phyloP scores from a whole-genome alignment of 1,140 invertebrate genomes.

The Steinernema khuongi region DNA sequence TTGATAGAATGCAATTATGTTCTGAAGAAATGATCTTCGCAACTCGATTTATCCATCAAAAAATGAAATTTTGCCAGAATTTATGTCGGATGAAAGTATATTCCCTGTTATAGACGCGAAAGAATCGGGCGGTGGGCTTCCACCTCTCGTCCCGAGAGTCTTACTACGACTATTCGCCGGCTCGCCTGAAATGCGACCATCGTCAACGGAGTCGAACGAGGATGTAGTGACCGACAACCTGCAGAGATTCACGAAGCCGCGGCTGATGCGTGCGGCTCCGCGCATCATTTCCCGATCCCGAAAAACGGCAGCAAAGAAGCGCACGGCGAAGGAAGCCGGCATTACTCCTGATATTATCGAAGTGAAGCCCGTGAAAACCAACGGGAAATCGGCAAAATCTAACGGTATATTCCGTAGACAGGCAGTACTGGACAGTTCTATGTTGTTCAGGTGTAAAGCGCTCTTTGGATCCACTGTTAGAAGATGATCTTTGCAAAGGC shows the following conservation, averaged over 20 bases:
- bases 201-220: not conserved
- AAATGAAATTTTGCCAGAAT: not conserved
- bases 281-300: not conserved
- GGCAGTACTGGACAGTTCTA: not conserved
- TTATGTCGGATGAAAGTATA: not conserved
- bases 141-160: slow-evolving; percentile 8
- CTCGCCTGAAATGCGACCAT: not conserved
- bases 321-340: not conserved
- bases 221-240: not conserved
- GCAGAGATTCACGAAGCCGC: not conserved
- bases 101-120: not conserved
- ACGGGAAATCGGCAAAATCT: not conserved
- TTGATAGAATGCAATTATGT: too few species aligned
- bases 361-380: not conserved
- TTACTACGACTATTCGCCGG: not conserved
- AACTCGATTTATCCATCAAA: too few species aligned
- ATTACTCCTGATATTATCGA: not conserved
- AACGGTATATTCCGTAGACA: not conserved
- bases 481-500: slow-evolving; percentile 1
- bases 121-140: slow-evolving; percentile 7
- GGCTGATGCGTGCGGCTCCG: not conserved
- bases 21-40: too few species aligned
- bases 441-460: not conserved
- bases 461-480: not conserved
- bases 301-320: not conserved